A percentile compares a stretch with the other conserved stretches of the same genome.
Evolutionary conservation across 2,888 invertebrate species (phyloP).

Genomic region (Seira sanloemensis): DNA sequence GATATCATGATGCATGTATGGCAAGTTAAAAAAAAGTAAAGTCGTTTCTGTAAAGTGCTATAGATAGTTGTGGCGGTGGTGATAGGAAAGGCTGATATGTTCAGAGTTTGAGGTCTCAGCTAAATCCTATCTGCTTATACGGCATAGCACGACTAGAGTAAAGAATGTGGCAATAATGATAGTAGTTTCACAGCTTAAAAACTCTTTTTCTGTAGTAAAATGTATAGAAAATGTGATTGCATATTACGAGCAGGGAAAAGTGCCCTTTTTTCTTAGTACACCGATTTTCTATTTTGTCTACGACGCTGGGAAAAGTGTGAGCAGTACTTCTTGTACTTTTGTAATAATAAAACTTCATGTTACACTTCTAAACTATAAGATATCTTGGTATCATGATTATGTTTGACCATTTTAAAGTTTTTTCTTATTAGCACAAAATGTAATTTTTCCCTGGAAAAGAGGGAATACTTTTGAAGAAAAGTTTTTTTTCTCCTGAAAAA

Average conservation of each 20-base stretch:
- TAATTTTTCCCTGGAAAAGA: slow-evolving; percentile 41
- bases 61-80: background rate
- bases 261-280: slow-evolving; percentile 18
- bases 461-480: slow-evolving; percentile 22
- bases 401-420: slow-evolving; percentile 57
- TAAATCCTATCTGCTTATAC: background rate
- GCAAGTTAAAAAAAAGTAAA: slow-evolving; percentile 21
- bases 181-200: slow-evolving; percentile 32
- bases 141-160: background rate
- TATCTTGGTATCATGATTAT: slow-evolving; percentile 37
- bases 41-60: slow-evolving; percentile 23
- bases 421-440: slow-evolving; percentile 45
- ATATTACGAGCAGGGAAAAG: background rate
- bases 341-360: slow-evolving; percentile 7
- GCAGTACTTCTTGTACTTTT: slow-evolving; percentile 15
- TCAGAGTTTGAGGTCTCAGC: background rate
- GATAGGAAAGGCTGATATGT: background rate
- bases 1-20: slow-evolving; percentile 34
- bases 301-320: background rate
- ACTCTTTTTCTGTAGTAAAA: slow-evolving; percentile 28
- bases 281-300: slow-evolving; percentile 11
- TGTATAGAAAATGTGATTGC: slow-evolving; percentile 48
- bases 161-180: slow-evolving; percentile 43
- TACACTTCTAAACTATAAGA: slow-evolving; percentile 39
- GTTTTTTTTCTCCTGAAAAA: slow-evolving; percentile 20